A percentile compares a stretch with the other conserved stretches of the same genome.
Conservation (phyloP, 2,888 invertebrate genomes). For the Heliconius erato region DNA sequence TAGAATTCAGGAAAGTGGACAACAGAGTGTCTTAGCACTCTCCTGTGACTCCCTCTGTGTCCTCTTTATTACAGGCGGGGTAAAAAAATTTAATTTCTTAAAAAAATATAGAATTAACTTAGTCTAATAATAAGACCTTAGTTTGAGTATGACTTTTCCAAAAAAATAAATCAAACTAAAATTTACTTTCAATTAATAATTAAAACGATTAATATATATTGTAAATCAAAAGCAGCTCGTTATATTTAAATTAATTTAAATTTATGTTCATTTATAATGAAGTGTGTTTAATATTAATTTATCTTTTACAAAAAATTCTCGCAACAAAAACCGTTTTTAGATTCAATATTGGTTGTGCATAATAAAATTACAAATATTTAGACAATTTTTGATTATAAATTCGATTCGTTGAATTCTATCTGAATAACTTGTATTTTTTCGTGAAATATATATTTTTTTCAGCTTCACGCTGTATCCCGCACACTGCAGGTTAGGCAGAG, state of each 20-base stretch:
- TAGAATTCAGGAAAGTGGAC: neutral
- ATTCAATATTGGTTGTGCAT: constrained; percentile 7
- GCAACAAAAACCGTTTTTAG: constrained; percentile 27
- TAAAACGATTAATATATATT: constrained; percentile 34
- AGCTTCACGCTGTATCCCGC: no score
- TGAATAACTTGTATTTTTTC: neutral
- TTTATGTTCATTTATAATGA: constrained; percentile 41
- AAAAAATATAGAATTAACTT: neutral
- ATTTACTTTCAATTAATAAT: constrained; percentile 25
- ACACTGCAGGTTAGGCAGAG: no score
- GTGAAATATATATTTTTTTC: neutral
- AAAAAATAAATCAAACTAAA: neutral
- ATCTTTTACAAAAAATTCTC: constrained; percentile 16
- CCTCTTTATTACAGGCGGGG: no score
- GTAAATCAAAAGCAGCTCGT: constrained; percentile 29
- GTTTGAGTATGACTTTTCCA: neutral
- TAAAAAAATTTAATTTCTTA: no score
- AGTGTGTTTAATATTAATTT: constrained; percentile 33
- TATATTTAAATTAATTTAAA: constrained; percentile 38
- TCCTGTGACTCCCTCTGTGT: no score
- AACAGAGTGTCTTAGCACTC: neutral
- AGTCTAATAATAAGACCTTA: neutral
- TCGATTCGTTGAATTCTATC: neutral
- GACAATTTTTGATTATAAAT: constrained; percentile 1
- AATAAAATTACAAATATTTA: constrained; percentile 20